Evolutionary conservation across 2,888 invertebrate genomes (phyloP), one percentile per base, ranked within the genome.

Genomic region (Dryococelus australis): DNA sequence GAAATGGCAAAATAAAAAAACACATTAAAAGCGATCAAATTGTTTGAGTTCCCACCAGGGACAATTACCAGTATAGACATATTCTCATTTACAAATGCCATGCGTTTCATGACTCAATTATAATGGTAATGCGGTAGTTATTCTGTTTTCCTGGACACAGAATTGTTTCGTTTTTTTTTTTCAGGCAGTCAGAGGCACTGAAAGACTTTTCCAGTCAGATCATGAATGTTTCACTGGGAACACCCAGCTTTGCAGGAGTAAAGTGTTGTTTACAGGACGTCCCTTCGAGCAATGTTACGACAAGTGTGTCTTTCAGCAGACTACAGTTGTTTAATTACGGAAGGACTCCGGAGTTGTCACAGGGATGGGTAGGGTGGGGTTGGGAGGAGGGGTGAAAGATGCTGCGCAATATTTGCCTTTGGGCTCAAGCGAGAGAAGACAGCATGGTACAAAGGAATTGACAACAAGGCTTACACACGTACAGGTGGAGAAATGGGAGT

Each of bases 271-370:
- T 65, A 8, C 65, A 1, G 8, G 16, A 20, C 20, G 65, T n/a
- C 6, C n/a, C n/a, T 65, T 24, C 51, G 8, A 65, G 24, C n/a
- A n/a, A n/a, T n/a, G 65, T 24, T 16, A 24, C 6, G 20, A 65
- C 65, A 65, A 24, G 20, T 65, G 65, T 65, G n/a, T 20, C 0
- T 24, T 65, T 3, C 6, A 65, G 65, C 65, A 65, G 20, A 8
- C 24, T 65, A 65, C 65, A 65, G 65, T 65, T 65, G 65, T 65
- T 65, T 65, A 65, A 65, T 65, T n/a, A 24, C 65, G 65, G 65
- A 65, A 65, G 20, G 20, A n/a, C 65, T 24, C 2, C 24, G 24
- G n/a, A n/a, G n/a, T 65, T 65, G 65, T 20, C 65, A 35, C 16
- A 47, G 47, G 12, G 47, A 65, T 65, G 65, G 65, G 5, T 8